Evolutionary conservation across 2,888 invertebrate genomes (phyloP), one percentile per base, ranked within the genome.

Genomic region (Limnephilus lunatus): DNA sequence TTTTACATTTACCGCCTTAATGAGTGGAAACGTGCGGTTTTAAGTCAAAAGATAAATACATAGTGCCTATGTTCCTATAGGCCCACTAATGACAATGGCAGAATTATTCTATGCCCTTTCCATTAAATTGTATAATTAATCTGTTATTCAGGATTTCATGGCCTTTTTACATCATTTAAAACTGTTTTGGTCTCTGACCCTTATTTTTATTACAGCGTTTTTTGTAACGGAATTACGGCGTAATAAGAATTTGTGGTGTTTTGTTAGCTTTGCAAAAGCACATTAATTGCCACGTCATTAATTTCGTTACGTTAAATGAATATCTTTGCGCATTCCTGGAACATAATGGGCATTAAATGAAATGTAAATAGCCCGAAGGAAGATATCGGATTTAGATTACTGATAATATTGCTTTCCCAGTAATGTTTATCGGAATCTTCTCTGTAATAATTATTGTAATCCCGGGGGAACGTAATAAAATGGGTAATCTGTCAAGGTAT

Each of bases 1-100:
- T 92, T 89, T 83, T 32, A 81, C 91, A 85, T 89, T 92, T 81
- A 90, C 92, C 44, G 81, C 85, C n/a, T 53, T 92, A 92, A 90
- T 92, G 92, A 90, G 92, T 90, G 81, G 90, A 92, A 91, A 85
- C 68, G 88, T 68, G 88, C 88, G 68, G 35, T 81, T 68, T 68
- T 68, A 68, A 68, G 25, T 25, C 25, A 7, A 68, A 68, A 68
- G 25, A 68, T 68, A 68, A 68, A 68, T 68, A 68, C 9, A 68
- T 68, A 68, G 25, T 68, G 53, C 1, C 19, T 19, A n/a, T 68
- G 25, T 9, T 1, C 25, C 25, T 83, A 83, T 25, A 83, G 35
- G 19, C 35, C 19, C 35, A 25, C 83, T 83, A 83, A 83, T 83
- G 83, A 83, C 83, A 83, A 32, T 83, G 83, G 83, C 25, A 15